Conservation (phyloP, 2,888 invertebrate genomes). For the Coelinius sp. region DNA sequence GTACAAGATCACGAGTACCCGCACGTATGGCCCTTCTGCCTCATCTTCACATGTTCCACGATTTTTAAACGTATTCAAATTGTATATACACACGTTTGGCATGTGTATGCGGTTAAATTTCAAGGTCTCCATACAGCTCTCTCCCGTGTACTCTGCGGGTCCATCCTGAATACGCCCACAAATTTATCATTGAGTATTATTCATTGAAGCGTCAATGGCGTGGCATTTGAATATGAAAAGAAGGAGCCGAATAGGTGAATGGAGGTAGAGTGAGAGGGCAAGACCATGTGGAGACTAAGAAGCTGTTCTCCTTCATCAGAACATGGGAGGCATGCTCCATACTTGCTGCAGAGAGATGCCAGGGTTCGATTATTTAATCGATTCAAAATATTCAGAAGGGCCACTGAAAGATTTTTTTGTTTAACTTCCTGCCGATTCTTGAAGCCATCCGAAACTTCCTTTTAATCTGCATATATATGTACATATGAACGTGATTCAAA, state of each 20-base stretch:
- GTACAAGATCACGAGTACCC: slow-evolving; percentile 23
- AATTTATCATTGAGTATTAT: slow-evolving; percentile 71
- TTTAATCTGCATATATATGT: not conserved
- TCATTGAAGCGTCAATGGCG: slow-evolving; percentile 71
- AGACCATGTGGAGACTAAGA: slow-evolving; percentile 13
- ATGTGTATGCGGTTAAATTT: slow-evolving; percentile 63
- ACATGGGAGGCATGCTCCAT: not conserved
- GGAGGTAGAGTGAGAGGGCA: slow-evolving; percentile 32
- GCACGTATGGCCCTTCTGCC: not conserved
- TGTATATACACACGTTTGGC: slow-evolving; percentile 55
- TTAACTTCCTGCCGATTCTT: slow-evolving; percentile 68
- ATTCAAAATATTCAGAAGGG: slow-evolving; percentile 68
- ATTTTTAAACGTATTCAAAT: slow-evolving; percentile 53
- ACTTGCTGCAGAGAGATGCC: slow-evolving; percentile 59
- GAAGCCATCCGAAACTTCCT: slow-evolving; percentile 24
- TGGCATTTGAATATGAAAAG: slow-evolving; percentile 71
- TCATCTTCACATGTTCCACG: slow-evolving; percentile 14
- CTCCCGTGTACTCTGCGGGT: slow-evolving; percentile 49
- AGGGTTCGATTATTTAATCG: slow-evolving; percentile 70
- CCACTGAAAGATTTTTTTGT: slow-evolving; percentile 65
- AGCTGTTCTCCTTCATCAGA: not conserved
- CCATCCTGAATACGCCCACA: slow-evolving; percentile 70
- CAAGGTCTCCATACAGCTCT: slow-evolving; percentile 56
- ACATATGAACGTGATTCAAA: not conserved
- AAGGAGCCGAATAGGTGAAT: slow-evolving; percentile 65